These are phyloP conservation scores for Harpagifer antarcticus DNA, from an alignment of 2,797 vertebrate genomes.

Conservation along the genomic window DNA sequence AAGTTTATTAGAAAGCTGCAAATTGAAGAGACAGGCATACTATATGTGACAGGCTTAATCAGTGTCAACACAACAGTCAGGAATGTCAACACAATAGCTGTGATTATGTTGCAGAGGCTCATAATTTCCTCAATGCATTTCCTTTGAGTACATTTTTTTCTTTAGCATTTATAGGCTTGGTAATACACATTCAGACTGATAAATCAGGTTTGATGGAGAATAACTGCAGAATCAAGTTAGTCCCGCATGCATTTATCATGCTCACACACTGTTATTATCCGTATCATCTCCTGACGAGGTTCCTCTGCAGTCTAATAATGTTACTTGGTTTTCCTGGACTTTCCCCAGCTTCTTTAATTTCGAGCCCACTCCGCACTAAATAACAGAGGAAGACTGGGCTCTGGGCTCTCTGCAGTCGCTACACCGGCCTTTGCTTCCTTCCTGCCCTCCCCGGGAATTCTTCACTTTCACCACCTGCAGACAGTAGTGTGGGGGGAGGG, in stretches of 20 bases:
- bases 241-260: slow-evolving; percentile 7
- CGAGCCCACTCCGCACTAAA: slow-evolving; percentile 63
- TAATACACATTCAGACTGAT: slow-evolving; percentile 18
- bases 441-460: slow-evolving; percentile 82
- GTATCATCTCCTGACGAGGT: slow-evolving; percentile 49
- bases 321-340: slow-evolving; percentile 54
- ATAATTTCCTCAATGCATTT: slow-evolving; percentile 15
- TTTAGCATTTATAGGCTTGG: slow-evolving; percentile 15
- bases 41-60: slow-evolving; percentile 55
- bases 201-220: slow-evolving; percentile 19
- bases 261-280: slow-evolving; percentile 52
- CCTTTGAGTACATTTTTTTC: not conserved
- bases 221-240: slow-evolving; percentile 13
- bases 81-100: slow-evolving; percentile 40
- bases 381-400: slow-evolving; percentile 73
- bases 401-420: slow-evolving; percentile 51
- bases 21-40: slow-evolving; percentile 34
- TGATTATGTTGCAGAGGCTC: slow-evolving; percentile 33
- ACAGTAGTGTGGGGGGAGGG: slow-evolving; percentile 43
- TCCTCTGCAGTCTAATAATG: slow-evolving; percentile 52
- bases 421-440: slow-evolving; percentile 79
- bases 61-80: slow-evolving; percentile 44
- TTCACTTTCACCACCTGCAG: slow-evolving; percentile 84
- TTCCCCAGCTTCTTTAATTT: slow-evolving; percentile 64
- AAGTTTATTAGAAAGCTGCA: slow-evolving; percentile 43